phyloP scores from a whole-genome alignment of 2,888 invertebrate genomes.

The Archips xylosteana region DNA sequence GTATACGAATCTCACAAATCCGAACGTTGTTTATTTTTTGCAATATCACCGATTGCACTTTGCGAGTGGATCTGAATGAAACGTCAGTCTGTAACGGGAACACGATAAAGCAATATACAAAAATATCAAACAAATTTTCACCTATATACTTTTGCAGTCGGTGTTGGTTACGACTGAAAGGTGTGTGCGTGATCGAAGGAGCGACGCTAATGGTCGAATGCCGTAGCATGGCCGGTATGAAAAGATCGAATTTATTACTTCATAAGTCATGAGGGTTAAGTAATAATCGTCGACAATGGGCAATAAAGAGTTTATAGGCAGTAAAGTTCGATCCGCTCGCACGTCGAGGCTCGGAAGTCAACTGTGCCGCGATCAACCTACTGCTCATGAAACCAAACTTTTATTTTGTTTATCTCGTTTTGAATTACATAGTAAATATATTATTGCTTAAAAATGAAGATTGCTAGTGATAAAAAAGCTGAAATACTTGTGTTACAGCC shows the following conservation, averaged over 20 bases:
- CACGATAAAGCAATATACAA: constrained; percentile 17
- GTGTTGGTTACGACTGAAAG: constrained; percentile 28
- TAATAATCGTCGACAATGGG: constrained; percentile 85
- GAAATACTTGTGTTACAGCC: constrained; percentile 11
- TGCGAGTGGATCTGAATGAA: constrained; percentile 6
- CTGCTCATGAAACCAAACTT: constrained; percentile 33
- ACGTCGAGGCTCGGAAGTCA: constrained; percentile 68
- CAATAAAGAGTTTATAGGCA: constrained; percentile 84
- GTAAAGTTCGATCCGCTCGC: constrained; percentile 81
- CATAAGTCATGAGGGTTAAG: constrained; percentile 84
- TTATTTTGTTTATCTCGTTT: constrained; percentile 54
- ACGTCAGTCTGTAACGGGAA: not conserved
- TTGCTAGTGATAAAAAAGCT: constrained; percentile 22
- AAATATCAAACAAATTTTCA: constrained; percentile 7
- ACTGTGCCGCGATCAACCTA: constrained; percentile 50
- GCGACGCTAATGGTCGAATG: constrained; percentile 56
- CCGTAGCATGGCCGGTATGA: constrained; percentile 69
- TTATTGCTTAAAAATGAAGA: constrained; percentile 30
- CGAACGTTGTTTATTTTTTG: constrained; percentile 23
- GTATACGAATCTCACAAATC: constrained; percentile 5
- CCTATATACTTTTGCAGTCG: constrained; percentile 24
- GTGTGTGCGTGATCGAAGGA: constrained; percentile 52
- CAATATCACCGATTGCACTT: constrained; percentile 18
- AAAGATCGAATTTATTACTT: constrained; percentile 82
- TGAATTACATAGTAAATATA: constrained; percentile 35